Percentiles rank a stretch among this genome's conserved stretches.
These are phyloP conservation scores for Eulemur macaco DNA, from an alignment of 2,113 vertebrate species.

Conservation along the genomic window DNA sequence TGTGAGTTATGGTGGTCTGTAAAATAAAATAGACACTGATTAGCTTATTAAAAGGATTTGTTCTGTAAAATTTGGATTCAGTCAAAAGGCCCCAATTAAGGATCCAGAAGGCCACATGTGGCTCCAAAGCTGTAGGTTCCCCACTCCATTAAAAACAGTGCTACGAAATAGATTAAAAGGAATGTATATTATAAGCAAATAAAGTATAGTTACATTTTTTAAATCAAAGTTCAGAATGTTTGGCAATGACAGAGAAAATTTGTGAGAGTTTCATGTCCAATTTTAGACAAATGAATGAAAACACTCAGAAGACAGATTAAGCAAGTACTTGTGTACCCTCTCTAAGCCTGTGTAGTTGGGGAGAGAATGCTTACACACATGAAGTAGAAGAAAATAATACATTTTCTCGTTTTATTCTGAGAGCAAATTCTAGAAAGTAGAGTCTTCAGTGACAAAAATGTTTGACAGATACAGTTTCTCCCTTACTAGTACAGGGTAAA, in stretches of 20 bases:
- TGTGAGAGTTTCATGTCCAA: background rate
- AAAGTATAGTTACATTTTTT: background rate
- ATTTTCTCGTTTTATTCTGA: conserved; percentile 16
- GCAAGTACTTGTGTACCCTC: background rate
- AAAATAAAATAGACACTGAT: background rate
- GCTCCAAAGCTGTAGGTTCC: no score
- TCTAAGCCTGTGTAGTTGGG: background rate
- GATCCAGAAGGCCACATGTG: no score
- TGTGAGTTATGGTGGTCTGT: background rate
- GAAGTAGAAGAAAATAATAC: conserved; percentile 9
- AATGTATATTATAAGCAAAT: conserved; percentile 27
- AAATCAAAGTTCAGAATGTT: background rate
- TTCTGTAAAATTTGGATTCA: no score
- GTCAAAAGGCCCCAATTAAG: no score
- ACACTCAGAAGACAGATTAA: conserved; percentile 36
- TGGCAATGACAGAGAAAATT: conserved; percentile 39
- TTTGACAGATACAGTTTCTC: background rate
- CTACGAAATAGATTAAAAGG: conserved; percentile 5
- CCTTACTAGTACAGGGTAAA: background rate
- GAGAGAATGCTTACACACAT: background rate
- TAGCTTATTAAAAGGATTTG: background rate
- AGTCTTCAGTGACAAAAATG: background rate
- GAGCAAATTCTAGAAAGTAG: conserved; percentile 42
- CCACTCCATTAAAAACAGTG: background rate
- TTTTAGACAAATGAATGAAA: conserved; percentile 13